A percentile compares a stretch with the other conserved stretches of the same genome.
phyloP scores from a whole-genome alignment of 2,888 invertebrate species.

The Lypha dubia region DNA sequence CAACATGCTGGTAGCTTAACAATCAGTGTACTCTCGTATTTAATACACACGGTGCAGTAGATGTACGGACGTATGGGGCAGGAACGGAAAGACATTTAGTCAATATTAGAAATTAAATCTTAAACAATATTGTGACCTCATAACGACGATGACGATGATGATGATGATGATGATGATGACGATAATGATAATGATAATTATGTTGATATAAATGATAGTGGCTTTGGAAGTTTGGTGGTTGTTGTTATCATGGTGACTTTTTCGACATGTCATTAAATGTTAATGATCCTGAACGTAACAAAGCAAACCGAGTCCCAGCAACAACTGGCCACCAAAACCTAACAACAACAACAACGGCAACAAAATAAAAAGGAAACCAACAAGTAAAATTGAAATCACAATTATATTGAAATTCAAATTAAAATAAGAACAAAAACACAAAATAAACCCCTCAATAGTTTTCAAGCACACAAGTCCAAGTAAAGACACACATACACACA shows the following conservation, averaged over 20 bases:
- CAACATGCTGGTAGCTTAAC: constrained; percentile 51
- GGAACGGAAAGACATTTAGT: background rate
- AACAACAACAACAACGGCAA: background rate
- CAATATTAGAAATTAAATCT: constrained; percentile 54
- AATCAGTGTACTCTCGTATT: constrained; percentile 28
- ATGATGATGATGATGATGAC: constrained; percentile 11
- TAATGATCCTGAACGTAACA: constrained; percentile 68
- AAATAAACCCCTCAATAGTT: constrained; percentile 23
- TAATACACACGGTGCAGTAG: background rate
- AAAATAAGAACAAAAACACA: constrained; percentile 22
- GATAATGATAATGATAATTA: constrained; percentile 23
- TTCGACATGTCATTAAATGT: constrained; percentile 68
- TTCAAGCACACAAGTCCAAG: background rate
- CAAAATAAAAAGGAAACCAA: constrained; percentile 34
- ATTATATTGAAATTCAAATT: constrained; percentile 61
- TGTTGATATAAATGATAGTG: constrained; percentile 24
- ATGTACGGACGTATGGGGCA: background rate
- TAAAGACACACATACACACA: background rate
- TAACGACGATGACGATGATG: constrained; percentile 1
- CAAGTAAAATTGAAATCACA: constrained; percentile 56
- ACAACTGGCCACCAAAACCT: background rate
- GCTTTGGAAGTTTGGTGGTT: constrained; percentile 33
- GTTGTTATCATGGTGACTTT: constrained; percentile 62
- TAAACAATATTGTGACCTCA: constrained; percentile 26
- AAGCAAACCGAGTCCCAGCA: constrained; percentile 6